Evolutionary conservation across 2,113 vertebrate species (phyloP).

Genomic region (Syngnathoides biaculeatus): DNA sequence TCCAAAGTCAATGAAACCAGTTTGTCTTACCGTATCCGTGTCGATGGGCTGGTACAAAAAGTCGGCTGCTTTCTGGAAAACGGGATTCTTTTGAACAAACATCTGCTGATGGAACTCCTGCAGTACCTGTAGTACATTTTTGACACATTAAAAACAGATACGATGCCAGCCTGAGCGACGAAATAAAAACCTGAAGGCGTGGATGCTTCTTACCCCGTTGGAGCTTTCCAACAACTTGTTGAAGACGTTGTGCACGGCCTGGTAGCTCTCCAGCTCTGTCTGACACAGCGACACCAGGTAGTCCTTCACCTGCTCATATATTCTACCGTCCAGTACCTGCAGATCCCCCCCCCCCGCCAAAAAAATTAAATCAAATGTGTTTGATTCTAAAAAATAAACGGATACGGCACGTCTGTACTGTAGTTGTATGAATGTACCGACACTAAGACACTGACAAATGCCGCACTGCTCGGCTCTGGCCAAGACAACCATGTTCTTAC

Average conservation of each 20-base stretch:
- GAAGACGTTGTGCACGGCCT: slow-evolving; percentile 86
- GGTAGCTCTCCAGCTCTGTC: slow-evolving; percentile 86
- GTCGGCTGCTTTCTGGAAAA: slow-evolving; percentile 79
- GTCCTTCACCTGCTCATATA: slow-evolving; percentile 90
- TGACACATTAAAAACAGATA: neutral
- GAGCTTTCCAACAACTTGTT: slow-evolving; percentile 85
- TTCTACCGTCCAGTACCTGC: slow-evolving; percentile 86
- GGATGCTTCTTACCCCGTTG: slow-evolving; percentile 70
- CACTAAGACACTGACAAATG: no score
- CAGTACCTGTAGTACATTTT: slow-evolving; percentile 71
- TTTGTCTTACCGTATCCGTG: slow-evolving; percentile 82
- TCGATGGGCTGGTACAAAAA: slow-evolving; percentile 89
- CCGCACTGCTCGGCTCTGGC: no score
- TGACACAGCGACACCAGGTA: slow-evolving; percentile 92
- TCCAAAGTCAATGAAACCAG: neutral
- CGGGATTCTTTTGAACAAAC: slow-evolving; percentile 84
- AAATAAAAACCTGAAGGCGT: neutral
- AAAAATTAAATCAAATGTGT: neutral
- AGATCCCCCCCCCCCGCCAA: neutral
- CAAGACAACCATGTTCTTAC: no score
- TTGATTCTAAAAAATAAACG: neutral
- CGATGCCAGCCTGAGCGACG: neutral
- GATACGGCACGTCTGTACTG: no score
- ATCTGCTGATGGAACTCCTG: slow-evolving; percentile 88
- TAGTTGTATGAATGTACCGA: no score